phyloP scores from a whole-genome alignment of 2,888 invertebrate species.

The Pristionchus fissidentatus region DNA sequence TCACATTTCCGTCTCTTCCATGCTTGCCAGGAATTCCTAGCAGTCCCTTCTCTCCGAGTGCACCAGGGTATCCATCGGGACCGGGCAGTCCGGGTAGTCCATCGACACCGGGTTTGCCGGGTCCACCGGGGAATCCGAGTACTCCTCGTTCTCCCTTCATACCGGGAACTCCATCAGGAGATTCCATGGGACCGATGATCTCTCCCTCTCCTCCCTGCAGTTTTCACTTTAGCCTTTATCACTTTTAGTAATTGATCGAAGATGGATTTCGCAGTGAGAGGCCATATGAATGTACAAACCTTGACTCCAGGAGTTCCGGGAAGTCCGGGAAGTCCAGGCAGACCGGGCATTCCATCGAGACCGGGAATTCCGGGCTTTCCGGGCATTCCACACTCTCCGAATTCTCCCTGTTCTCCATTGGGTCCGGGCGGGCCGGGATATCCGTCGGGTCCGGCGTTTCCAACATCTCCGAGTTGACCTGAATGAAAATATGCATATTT shows the following conservation, averaged over 20 bases:
- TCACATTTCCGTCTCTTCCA: slow-evolving; percentile 67
- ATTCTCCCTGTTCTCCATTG: slow-evolving; percentile 62
- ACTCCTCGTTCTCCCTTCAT: slow-evolving; percentile 73
- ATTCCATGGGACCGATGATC: slow-evolving; percentile 74
- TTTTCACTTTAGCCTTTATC: too few species aligned
- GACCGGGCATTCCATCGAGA: slow-evolving; percentile 53
- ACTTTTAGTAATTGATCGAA: neutral
- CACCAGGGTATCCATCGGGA: slow-evolving; percentile 67
- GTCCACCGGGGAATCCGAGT: slow-evolving; percentile 56
- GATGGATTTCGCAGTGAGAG: neutral
- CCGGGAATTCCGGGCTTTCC: slow-evolving; percentile 70
- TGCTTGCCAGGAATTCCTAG: slow-evolving; percentile 71
- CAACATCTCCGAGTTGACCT: slow-evolving; percentile 68
- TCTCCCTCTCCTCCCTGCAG: slow-evolving; percentile 75
- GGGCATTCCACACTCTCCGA: slow-evolving; percentile 61
- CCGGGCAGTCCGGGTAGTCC: slow-evolving; percentile 60
- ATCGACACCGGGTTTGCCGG: slow-evolving; percentile 53
- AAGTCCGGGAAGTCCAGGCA: slow-evolving; percentile 62
- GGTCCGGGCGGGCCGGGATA: slow-evolving; percentile 61
- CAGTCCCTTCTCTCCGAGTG: slow-evolving; percentile 67
- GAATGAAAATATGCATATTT: slow-evolving; percentile 42
- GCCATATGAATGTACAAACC: neutral
- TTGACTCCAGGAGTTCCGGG: slow-evolving; percentile 57
- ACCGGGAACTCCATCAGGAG: slow-evolving; percentile 71
- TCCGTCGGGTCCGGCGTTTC: slow-evolving; percentile 62